phyloP scores from a whole-genome alignment of 2,113 vertebrate species.

The Neotragus pygmaeus region DNA sequence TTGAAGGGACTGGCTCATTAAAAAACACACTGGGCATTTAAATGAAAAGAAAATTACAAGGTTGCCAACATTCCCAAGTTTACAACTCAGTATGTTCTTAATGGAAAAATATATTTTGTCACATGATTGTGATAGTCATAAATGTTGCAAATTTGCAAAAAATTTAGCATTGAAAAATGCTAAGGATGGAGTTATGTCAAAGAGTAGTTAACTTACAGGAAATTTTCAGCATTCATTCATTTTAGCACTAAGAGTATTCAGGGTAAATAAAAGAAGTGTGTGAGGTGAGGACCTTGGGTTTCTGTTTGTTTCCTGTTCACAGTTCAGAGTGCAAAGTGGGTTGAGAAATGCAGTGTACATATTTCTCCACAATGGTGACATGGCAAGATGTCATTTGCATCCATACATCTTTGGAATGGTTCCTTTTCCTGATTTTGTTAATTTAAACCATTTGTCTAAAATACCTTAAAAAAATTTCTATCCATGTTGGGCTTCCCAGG shows the following conservation, averaged over 20 bases:
- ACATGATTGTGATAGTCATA: not conserved
- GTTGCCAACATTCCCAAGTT: not conserved
- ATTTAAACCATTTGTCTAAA: not conserved
- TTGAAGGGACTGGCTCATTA: not conserved
- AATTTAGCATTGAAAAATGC: not conserved
- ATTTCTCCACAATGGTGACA: not conserved
- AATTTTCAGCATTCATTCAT: not conserved
- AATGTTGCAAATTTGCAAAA: not conserved
- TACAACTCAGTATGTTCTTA: not conserved
- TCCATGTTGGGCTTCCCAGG: not conserved
- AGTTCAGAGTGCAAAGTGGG: not conserved
- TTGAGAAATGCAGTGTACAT: not conserved
- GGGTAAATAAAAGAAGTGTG: not conserved
- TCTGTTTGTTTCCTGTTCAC: not conserved
- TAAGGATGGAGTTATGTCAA: not conserved
- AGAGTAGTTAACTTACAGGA: not conserved
- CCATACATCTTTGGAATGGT: not conserved
- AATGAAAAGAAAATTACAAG: not conserved
- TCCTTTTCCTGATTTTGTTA: not conserved
- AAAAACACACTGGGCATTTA: not conserved
- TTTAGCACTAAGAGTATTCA: not conserved
- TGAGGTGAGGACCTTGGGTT: not conserved
- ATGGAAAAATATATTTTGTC: not conserved
- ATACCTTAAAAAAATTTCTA: not conserved
- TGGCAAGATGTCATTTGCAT: not conserved